Base-by-base conservation (phyloP, 30 jellyfish, hydroid and myxozoan species). In the Turritopsis rubra region DNA sequence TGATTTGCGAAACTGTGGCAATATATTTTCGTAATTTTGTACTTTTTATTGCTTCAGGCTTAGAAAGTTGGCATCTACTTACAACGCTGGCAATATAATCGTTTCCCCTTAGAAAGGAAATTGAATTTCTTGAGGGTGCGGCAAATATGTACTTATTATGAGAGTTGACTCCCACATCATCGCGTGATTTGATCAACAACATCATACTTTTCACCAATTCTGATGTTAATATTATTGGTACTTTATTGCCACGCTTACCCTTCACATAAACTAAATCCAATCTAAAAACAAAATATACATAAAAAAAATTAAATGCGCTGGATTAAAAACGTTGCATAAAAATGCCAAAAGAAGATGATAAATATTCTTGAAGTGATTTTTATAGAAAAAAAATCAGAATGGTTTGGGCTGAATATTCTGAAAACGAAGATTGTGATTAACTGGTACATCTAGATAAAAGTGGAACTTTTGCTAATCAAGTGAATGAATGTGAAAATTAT, bases 1-100 rank as follows among this genome's bases (percentile, higher is more conserved):
- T 72, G 54, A 85, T 77, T 85, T 85, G 87, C 54, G 92, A 76
- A 7, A 85, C 92, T 25, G 87, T 85, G 75, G 92, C 87, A 31
- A 85, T 81, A 83, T 70, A 85, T 81, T 75, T 85, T 81, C 87
- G 82, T 21, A 85, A 53, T 28, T 85, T 66, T 4, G 87, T 76
- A 79, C 84, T 85, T 70, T 78, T 76, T 27, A 75, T 66, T 13
- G 83, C 87, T 21, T 71, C 74, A 8, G 92, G 87, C 82, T 79
- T 75, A 52, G 77, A 53, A 23, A 79, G 82, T n/a, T 76, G 71
- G 23, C 70, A 29, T 23, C 54, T 18, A 17, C 54, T 29, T 66
- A 85, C 86, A 16, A 85, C 84, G 25, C 83, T 52, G 73, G 53
- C 53, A 24, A 85, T 21, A 79, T 87, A 85, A 31, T 85, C 87